Percentiles rank a stretch among this genome's conserved stretches.
These are phyloP conservation scores for Melanerpes formicivorus DNA, from an alignment of 2,113 vertebrate species.

Conservation along the genomic window DNA sequence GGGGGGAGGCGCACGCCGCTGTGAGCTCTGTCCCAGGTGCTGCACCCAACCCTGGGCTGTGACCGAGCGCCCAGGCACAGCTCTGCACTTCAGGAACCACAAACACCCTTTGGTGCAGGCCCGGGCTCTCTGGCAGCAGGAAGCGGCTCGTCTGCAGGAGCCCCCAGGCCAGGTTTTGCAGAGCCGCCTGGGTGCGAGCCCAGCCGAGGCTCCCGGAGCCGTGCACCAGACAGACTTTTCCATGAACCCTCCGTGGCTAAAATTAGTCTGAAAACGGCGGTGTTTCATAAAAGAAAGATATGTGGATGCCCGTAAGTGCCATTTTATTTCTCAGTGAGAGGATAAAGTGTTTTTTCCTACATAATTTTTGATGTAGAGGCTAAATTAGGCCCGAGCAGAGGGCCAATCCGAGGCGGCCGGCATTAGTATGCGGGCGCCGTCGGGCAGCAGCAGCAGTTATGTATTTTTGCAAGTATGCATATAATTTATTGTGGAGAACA, in stretches of 20 bases:
- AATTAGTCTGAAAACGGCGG: constrained; percentile 84
- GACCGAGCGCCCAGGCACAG: neutral
- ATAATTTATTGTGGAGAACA: constrained; percentile 99
- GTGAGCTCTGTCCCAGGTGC: accelerated
- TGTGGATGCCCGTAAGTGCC: constrained; percentile 82
- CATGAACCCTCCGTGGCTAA: constrained; percentile 75
- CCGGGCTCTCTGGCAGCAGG: accelerated
- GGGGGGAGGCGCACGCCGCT: accelerated
- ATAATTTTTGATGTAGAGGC: constrained; percentile 88
- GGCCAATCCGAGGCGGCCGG: constrained; percentile 86
- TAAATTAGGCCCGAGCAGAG: constrained; percentile 87
- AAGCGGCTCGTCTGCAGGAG: accelerated
- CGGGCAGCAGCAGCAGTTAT: constrained; percentile 92
- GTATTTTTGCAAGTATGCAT: constrained; percentile 99
- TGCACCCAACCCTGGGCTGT: accelerated
- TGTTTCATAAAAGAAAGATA: constrained; percentile 81
- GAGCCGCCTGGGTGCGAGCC: accelerated
- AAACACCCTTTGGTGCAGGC: neutral
- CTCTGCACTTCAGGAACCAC: neutral
- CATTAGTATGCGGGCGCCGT: constrained; percentile 95
- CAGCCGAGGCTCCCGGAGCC: neutral
- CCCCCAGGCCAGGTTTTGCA: neutral
- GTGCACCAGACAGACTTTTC: constrained; percentile 56
- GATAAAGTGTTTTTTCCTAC: constrained; percentile 89
- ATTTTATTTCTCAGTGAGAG: constrained; percentile 87